phyloP scores from a whole-genome alignment of 2,888 invertebrate genomes.

The Cyclophora albipunctata region DNA sequence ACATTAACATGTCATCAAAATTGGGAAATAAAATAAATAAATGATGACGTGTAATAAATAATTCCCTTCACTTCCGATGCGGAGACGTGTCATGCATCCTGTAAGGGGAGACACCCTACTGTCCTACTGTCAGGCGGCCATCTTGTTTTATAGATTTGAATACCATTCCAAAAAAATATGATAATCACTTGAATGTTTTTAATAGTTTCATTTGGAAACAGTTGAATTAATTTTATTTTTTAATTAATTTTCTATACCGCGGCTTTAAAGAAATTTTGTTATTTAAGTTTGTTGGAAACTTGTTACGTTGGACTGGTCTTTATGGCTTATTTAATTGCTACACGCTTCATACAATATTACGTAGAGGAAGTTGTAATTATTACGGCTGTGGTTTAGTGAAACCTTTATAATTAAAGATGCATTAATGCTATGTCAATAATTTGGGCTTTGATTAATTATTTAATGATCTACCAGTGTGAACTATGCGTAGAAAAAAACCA shows the following conservation, averaged over 20 bases:
- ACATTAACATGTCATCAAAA: slow-evolving; percentile 50
- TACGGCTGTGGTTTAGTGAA: too few species aligned
- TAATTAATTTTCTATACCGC: background rate
- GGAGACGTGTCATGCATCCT: slow-evolving; percentile 43
- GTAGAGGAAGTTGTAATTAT: too few species aligned
- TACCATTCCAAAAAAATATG: slow-evolving; percentile 35
- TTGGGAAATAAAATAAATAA: slow-evolving; percentile 52
- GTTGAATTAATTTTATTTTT: background rate
- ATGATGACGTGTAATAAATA: slow-evolving; percentile 48
- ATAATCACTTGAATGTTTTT: slow-evolving; percentile 20
- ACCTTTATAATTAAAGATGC: too few species aligned
- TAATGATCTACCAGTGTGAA: too few species aligned
- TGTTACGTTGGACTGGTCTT: too few species aligned
- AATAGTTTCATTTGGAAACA: slow-evolving; percentile 5
- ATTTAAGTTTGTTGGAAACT: too few species aligned
- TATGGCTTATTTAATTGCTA: too few species aligned
- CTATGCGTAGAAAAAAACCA: too few species aligned
- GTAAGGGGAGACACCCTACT: slow-evolving; percentile 58
- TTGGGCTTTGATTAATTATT: too few species aligned
- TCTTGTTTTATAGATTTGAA: slow-evolving; percentile 53
- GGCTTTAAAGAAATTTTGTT: too few species aligned
- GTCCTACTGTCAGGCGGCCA: slow-evolving; percentile 32
- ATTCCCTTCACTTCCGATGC: slow-evolving; percentile 55
- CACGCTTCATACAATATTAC: too few species aligned
- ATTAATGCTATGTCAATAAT: too few species aligned